These are phyloP conservation scores for Crocallis elinguaria DNA, from an alignment of 2,888 invertebrate genomes.

Conservation along the genomic window DNA sequence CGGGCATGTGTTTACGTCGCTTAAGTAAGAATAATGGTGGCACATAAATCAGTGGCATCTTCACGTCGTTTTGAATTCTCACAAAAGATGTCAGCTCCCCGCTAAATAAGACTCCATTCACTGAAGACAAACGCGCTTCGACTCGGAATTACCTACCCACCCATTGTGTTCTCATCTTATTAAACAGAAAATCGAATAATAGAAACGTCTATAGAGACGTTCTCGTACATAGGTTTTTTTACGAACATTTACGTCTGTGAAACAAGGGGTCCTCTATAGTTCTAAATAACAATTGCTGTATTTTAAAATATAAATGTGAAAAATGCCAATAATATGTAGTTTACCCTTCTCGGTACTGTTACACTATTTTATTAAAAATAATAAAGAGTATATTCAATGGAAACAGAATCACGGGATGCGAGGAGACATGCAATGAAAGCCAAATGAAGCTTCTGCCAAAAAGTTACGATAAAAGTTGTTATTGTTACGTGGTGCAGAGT, in stretches of 20 bases:
- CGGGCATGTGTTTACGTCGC: slow-evolving; percentile 75
- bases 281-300: too few species aligned
- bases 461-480: slow-evolving; percentile 58
- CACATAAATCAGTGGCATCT: slow-evolving; percentile 75
- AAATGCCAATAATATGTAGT: neutral
- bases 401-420: slow-evolving; percentile 5
- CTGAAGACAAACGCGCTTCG: slow-evolving; percentile 46
- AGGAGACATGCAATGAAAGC: slow-evolving; percentile 39
- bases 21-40: slow-evolving; percentile 75
- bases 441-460: slow-evolving; percentile 51
- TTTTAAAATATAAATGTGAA: neutral
- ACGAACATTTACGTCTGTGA: too few species aligned
- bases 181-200: slow-evolving; percentile 32
- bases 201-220: neutral
- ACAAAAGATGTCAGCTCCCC: slow-evolving; percentile 62
- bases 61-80: slow-evolving; percentile 72
- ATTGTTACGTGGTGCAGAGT: slow-evolving; percentile 45
- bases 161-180: slow-evolving; percentile 46
- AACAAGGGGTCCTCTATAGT: too few species aligned
- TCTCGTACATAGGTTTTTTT: too few species aligned
- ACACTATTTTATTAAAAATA: slow-evolving; percentile 1
- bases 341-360: neutral
- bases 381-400: slow-evolving; percentile 10
- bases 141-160: slow-evolving; percentile 38
- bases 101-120: slow-evolving; percentile 57